phyloP scores from a whole-genome alignment of 1,140 invertebrate genomes.

The Paraescarpia echinospica region DNA sequence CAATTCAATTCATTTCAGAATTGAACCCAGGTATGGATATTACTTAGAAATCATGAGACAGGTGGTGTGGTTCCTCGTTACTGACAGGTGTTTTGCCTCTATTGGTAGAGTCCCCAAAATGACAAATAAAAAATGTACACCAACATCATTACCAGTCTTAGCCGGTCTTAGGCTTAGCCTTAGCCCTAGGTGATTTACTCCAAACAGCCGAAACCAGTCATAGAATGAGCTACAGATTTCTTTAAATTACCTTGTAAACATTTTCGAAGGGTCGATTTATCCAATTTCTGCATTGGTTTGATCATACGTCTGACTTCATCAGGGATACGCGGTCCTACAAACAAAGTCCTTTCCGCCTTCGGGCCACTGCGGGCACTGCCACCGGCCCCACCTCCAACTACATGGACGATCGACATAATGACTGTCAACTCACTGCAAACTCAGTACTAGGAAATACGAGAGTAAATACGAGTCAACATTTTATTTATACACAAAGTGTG shows the following conservation, averaged over 20 bases:
- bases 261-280: conserved; percentile 44
- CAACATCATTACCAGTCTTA: no score
- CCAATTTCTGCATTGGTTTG: conserved; percentile 41
- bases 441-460: background rate
- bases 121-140: no score
- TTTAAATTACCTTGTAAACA: conserved; percentile 40
- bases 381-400: conserved; percentile 40
- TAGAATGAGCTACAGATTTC: no score
- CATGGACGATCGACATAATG: conserved; percentile 47
- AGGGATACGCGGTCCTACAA: conserved; percentile 42
- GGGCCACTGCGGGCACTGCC: conserved; percentile 25
- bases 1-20: no score
- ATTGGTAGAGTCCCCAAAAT: no score
- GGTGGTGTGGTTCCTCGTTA: no score
- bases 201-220: no score
- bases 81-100: no score
- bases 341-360: conserved; percentile 39
- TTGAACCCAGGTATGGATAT: no score
- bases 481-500: background rate
- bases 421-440: background rate
- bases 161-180: no score
- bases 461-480: background rate
- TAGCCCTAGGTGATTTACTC: no score
- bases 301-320: conserved; percentile 40
- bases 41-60: no score